These are phyloP conservation scores for Zeuzera pyrina DNA, from an alignment of 2,888 invertebrate species.

Conservation along the genomic window DNA sequence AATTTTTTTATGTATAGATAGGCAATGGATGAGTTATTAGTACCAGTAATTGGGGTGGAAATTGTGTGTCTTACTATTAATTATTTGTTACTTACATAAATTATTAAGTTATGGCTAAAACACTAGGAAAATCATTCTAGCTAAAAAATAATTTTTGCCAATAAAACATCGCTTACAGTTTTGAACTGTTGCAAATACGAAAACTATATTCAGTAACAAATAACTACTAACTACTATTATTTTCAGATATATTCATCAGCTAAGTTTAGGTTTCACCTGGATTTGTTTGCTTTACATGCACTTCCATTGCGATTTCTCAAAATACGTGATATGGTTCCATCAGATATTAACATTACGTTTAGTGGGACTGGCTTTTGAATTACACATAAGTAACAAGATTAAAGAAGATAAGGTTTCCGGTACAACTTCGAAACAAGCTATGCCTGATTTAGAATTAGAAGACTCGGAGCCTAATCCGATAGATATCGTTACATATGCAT, in stretches of 20 bases:
- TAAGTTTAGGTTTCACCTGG: constrained; percentile 83
- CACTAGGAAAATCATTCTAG: no score
- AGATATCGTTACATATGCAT: constrained; percentile 84
- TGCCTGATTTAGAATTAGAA: constrained; percentile 16
- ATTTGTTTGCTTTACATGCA: constrained; percentile 83
- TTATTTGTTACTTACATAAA: no score
- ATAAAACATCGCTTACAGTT: no score
- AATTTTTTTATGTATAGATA: no score
- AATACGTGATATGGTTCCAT: constrained; percentile 83
- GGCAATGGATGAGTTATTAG: no score
- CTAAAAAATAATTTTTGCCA: no score
- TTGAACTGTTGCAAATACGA: no score
- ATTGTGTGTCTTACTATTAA: no score
- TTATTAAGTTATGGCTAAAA: no score
- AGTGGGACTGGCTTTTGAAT: constrained; percentile 87
- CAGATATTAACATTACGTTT: constrained; percentile 87
- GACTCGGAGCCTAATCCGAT: constrained; percentile 53
- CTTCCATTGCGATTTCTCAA: constrained; percentile 73
- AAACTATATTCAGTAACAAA: no score
- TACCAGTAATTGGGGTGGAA: no score
- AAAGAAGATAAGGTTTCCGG: constrained; percentile 27
- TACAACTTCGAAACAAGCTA: constrained; percentile 20
- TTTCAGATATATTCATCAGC: constrained; percentile 79
- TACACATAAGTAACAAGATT: constrained; percentile 41
- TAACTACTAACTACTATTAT: no score